A percentile compares a stretch with the other conserved stretches of the same genome.
These are phyloP conservation scores for Halictus quadricinctus DNA, from an alignment of 2,888 invertebrate genomes.

Conservation along the genomic window DNA sequence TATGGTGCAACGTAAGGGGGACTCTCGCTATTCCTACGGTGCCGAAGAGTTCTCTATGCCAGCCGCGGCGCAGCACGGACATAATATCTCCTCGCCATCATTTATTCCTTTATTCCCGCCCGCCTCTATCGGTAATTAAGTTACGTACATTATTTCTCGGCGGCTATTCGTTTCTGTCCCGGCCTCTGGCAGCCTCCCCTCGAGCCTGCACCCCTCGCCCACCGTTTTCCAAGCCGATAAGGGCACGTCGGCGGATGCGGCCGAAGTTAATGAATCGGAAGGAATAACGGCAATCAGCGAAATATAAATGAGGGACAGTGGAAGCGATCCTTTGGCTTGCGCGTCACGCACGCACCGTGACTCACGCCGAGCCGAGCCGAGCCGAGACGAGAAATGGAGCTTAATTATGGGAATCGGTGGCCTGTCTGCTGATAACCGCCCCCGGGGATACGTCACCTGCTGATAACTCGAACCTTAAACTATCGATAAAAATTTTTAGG, in stretches of 20 bases:
- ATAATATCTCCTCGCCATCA: constrained; percentile 59
- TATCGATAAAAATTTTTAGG: neutral
- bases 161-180: constrained; percentile 55
- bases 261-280: constrained; percentile 76
- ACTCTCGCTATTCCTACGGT: neutral
- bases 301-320: constrained; percentile 80
- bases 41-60: neutral
- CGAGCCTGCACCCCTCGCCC: neutral
- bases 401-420: constrained; percentile 75
- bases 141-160: constrained; percentile 59
- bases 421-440: neutral
- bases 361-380: constrained; percentile 45
- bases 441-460: neutral
- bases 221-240: constrained; percentile 54
- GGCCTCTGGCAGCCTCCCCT: constrained; percentile 23
- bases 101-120: constrained; percentile 62
- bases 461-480: neutral
- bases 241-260: constrained; percentile 63
- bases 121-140: constrained; percentile 68
- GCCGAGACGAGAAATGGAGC: constrained; percentile 72
- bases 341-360: constrained; percentile 77
- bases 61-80: constrained; percentile 20
- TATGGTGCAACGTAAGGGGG: no score
- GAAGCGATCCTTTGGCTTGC: constrained; percentile 72
- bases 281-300: constrained; percentile 81